These are phyloP conservation scores for Falco naumanni DNA, from an alignment of 2,797 vertebrate species.

Conservation along the genomic window DNA sequence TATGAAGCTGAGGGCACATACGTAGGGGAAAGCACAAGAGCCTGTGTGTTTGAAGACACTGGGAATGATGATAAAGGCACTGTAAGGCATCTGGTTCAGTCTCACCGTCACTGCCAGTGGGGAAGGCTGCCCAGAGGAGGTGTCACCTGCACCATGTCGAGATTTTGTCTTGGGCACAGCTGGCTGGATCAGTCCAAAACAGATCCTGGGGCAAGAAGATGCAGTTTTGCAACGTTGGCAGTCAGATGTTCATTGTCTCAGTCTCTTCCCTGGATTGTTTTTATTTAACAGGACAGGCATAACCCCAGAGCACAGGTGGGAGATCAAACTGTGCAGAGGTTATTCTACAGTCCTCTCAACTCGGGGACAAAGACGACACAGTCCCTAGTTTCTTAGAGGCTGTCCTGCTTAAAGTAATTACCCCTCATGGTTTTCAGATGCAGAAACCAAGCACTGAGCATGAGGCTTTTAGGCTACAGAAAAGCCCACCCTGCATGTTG, in stretches of 20 bases:
- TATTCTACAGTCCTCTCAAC: background rate
- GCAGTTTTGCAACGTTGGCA: background rate
- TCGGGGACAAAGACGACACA: background rate
- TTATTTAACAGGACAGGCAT: background rate
- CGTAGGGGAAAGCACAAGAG: background rate
- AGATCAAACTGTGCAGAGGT: background rate
- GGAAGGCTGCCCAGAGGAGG: background rate
- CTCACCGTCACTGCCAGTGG: background rate
- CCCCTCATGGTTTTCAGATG: background rate
- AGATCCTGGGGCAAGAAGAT: background rate
- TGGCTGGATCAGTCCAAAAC: background rate
- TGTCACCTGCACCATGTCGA: background rate
- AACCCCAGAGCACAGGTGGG: background rate
- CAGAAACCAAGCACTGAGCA: background rate
- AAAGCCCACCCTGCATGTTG: background rate
- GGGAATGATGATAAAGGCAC: background rate
- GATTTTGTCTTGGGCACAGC: background rate
- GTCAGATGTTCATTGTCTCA: background rate
- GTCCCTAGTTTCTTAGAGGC: background rate
- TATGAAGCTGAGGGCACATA: background rate
- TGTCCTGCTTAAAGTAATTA: background rate
- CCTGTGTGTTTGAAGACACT: background rate
- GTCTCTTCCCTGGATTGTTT: background rate
- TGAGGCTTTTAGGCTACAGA: background rate
- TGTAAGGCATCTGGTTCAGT: background rate